Conservation (phyloP, 2,797 vertebrate species). For the Chaetodon trifasciatus region DNA sequence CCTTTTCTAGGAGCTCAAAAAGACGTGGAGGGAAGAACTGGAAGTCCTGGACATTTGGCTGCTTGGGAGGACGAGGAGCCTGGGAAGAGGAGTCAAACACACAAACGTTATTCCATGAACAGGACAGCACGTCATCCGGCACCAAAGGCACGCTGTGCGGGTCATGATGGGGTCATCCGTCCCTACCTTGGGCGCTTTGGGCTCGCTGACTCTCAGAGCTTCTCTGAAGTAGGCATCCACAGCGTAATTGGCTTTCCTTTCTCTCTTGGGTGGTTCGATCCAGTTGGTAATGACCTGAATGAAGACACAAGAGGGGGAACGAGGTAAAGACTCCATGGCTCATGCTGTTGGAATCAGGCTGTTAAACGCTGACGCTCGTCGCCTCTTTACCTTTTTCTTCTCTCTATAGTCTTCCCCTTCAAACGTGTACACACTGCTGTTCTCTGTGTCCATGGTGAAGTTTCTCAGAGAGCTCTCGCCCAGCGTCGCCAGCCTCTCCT, state of each 20-base stretch:
- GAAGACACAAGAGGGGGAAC: constrained; percentile 4
- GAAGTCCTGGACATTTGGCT: constrained; percentile 99
- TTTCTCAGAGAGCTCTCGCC: constrained; percentile 97
- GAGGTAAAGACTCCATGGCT: constrained; percentile 2
- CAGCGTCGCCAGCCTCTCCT: constrained; percentile 94
- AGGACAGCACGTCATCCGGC: neutral
- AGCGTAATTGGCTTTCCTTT: constrained; percentile 98
- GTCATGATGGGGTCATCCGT: neutral
- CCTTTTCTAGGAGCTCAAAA: constrained; percentile 98
- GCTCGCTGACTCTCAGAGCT: constrained; percentile 97
- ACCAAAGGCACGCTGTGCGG: no score
- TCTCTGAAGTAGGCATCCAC: constrained; percentile 99
- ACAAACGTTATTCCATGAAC: constrained; percentile 7
- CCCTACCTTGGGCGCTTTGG: constrained; percentile 97
- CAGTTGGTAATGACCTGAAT: constrained; percentile 96
- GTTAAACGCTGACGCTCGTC: neutral
- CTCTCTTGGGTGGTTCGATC: constrained; percentile 98
- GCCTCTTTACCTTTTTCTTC: constrained; percentile 94
- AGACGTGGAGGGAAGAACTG: constrained; percentile 99
- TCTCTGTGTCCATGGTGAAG: constrained; percentile 98
- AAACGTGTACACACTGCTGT: constrained; percentile 96
- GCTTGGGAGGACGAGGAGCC: constrained; percentile 98
- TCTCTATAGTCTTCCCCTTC: constrained; percentile 99
- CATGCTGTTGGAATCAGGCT: neutral
- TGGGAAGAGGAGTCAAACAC: constrained; percentile 59